These are phyloP conservation scores for Scaptomyza flava DNA, from an alignment of 2,888 invertebrate genomes.

Conservation along the genomic window DNA sequence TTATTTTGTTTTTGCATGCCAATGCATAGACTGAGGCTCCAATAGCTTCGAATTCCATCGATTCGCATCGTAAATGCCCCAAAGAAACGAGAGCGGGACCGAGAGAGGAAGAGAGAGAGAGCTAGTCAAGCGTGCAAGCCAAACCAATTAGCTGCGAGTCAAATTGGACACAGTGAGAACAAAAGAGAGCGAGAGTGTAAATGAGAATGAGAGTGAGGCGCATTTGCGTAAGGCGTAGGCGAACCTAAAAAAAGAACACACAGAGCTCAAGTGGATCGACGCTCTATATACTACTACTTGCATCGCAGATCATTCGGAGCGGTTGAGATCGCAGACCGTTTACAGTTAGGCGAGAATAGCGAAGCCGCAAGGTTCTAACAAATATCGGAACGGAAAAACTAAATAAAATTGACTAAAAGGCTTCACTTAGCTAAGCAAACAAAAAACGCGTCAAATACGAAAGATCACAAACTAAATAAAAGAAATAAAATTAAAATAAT, in stretches of 20 bases:
- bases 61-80: slow-evolving; percentile 1
- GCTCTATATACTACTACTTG: slow-evolving; percentile 6
- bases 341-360: slow-evolving; percentile 74
- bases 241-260: slow-evolving; percentile 65
- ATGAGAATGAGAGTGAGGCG: slow-evolving; percentile 22
- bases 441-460: slow-evolving; percentile 11
- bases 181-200: slow-evolving; percentile 10
- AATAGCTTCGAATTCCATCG: slow-evolving; percentile 35
- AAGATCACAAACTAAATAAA: slow-evolving; percentile 1
- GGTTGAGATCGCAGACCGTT: slow-evolving; percentile 30
- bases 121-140: neutral
- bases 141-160: slow-evolving; percentile 38
- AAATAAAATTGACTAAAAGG: slow-evolving; percentile 11
- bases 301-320: slow-evolving; percentile 46
- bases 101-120: neutral
- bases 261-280: slow-evolving; percentile 48
- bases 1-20: slow-evolving; percentile 36
- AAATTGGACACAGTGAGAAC: slow-evolving; percentile 26
- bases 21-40: slow-evolving; percentile 29
- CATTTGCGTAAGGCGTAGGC: slow-evolving; percentile 72
- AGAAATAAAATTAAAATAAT: slow-evolving; percentile 53
- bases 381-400: slow-evolving; percentile 23
- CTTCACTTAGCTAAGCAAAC: neutral
- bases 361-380: slow-evolving; percentile 67
- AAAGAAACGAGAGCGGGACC: slow-evolving; percentile 4